These are phyloP conservation scores for Nipponacmea schrenckii DNA, from an alignment of 2,888 invertebrate species.

Conservation along the genomic window DNA sequence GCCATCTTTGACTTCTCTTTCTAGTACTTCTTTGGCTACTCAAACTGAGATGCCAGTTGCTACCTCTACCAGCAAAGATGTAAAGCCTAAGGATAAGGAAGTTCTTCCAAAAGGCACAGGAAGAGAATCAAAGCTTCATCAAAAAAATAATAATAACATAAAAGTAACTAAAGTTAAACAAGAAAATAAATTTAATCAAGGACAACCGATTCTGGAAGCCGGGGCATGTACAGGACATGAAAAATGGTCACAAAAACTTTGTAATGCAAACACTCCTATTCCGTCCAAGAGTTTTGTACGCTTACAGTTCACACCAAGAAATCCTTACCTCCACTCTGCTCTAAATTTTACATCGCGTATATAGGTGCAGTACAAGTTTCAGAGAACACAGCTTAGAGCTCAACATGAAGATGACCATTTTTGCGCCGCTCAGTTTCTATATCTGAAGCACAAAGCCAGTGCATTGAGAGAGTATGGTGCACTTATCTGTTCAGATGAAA, in stretches of 20 bases:
- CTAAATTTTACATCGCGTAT: background rate
- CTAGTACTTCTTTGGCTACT: too few species aligned
- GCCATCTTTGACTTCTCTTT: too few species aligned
- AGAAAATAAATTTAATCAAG: too few species aligned
- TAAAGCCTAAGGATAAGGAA: too few species aligned
- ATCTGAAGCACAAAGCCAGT: conserved; percentile 19
- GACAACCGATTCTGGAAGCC: too few species aligned
- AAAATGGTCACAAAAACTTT: background rate
- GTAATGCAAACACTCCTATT: background rate
- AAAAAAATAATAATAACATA: too few species aligned
- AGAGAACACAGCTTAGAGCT: background rate
- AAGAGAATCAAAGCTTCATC: too few species aligned
- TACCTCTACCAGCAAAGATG: too few species aligned
- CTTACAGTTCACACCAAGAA: conserved; percentile 12
- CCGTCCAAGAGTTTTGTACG: conserved; percentile 7
- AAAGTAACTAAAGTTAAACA: too few species aligned
- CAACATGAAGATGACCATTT: background rate
- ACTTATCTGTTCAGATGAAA: conserved; percentile 13
- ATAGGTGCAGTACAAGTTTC: conserved; percentile 9
- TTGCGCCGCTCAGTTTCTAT: background rate
- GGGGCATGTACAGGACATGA: too few species aligned
- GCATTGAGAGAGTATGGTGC: conserved; percentile 13
- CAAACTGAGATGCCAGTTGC: too few species aligned
- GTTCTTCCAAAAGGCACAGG: too few species aligned
- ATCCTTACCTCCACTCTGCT: conserved; percentile 12